Percentiles rank a stretch among this genome's conserved stretches.
phyloP scores from a whole-genome alignment of 2,113 vertebrate species.

The Lophochroa leadbeateri region DNA sequence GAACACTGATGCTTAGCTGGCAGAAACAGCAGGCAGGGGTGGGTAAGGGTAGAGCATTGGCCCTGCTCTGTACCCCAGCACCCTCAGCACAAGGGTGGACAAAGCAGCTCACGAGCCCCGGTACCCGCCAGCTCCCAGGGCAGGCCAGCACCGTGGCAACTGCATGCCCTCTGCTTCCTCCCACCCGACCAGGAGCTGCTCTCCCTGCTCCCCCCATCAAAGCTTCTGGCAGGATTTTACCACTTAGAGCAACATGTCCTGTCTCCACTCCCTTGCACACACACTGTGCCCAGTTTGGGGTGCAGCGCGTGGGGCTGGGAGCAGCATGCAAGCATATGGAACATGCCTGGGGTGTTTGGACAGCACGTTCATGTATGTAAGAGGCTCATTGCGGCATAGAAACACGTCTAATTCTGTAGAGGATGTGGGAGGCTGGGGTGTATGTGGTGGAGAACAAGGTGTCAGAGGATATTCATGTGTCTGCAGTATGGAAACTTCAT shows the following conservation, averaged over 20 bases:
- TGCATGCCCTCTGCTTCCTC: background rate
- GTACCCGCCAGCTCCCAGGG: background rate
- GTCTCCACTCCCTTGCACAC: background rate
- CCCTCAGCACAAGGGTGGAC: rapidly evolving
- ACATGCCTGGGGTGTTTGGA: background rate
- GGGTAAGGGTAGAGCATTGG: background rate
- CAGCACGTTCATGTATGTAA: background rate
- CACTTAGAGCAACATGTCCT: rapidly evolving
- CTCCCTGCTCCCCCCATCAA: background rate
- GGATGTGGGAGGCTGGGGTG: background rate
- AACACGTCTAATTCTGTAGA: background rate
- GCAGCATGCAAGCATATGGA: background rate
- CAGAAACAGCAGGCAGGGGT: background rate
- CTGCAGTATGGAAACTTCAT: background rate
- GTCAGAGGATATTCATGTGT: background rate
- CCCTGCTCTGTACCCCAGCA: background rate
- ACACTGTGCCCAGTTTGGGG: rapidly evolving
- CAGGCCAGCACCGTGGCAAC: rapidly evolving
- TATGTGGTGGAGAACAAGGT: background rate
- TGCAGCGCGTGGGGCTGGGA: rapidly evolving
- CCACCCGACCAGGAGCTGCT: rapidly evolving
- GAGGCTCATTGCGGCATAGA: background rate
- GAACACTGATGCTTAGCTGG: background rate
- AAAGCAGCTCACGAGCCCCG: background rate
- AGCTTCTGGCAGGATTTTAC: background rate